phyloP scores from a whole-genome alignment of 2,797 vertebrate genomes.

The Sus cebifrons region DNA sequence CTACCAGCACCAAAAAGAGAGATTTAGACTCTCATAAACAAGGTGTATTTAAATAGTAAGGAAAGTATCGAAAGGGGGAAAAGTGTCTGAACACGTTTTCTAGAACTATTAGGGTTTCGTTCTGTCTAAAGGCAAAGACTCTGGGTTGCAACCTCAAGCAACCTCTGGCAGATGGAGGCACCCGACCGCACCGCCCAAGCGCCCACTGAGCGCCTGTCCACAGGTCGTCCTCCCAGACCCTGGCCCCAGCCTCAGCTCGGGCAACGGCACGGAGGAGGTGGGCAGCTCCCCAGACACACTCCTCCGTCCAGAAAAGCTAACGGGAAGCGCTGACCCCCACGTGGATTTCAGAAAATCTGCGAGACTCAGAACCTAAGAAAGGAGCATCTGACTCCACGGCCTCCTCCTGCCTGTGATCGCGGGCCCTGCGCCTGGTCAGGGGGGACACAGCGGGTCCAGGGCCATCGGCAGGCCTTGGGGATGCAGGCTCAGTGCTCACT shows the following conservation, averaged over 20 bases:
- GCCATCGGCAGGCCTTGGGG: not conserved
- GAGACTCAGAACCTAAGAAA: no score
- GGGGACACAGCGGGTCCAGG: not conserved
- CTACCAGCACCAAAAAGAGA: not conserved
- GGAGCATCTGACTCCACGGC: not conserved
- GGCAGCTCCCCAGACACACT: not conserved
- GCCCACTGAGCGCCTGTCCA: not conserved
- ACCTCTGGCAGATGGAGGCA: not conserved
- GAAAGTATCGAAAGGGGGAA: not conserved
- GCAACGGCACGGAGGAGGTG: fast-evolving
- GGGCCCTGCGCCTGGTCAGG: not conserved
- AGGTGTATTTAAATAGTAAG: no score
- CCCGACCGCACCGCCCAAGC: no score
- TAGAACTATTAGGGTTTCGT: not conserved
- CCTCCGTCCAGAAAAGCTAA: fast-evolving
- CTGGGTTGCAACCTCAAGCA: not conserved
- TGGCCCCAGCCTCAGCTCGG: fast-evolving
- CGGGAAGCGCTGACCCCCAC: fast-evolving
- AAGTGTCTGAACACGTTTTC: fast-evolving
- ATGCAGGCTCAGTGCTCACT: not conserved
- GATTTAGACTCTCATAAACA: not conserved
- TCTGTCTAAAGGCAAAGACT: not conserved
- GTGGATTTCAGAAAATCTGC: not conserved
- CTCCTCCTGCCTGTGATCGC: not conserved
- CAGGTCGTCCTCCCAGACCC: not conserved